Conservation (phyloP, 2,113 vertebrate species). For the Cyprinodon variegatus region DNA sequence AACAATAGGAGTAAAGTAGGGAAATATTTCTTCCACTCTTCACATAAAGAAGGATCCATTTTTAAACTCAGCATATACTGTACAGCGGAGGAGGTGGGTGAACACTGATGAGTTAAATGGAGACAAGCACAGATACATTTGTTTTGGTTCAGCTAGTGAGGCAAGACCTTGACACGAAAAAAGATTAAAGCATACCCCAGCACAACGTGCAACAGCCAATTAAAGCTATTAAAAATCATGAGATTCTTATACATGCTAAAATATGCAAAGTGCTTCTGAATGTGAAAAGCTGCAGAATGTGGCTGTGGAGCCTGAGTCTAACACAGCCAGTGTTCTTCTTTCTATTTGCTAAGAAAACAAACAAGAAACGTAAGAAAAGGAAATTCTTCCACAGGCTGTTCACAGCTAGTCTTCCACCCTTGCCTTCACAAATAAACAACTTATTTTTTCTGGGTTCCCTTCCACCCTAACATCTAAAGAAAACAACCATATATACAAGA, state of each 20-base stretch:
- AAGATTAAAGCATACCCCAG: constrained; percentile 58
- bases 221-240: constrained; percentile 61
- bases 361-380: constrained; percentile 35
- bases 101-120: constrained; percentile 40
- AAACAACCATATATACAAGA: constrained; percentile 40
- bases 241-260: constrained; percentile 63
- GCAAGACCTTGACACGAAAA: constrained; percentile 43
- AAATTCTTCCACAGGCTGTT: constrained; percentile 9
- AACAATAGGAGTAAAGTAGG: neutral
- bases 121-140: constrained; percentile 50
- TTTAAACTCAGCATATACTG: constrained; percentile 11
- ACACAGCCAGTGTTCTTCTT: constrained; percentile 5
- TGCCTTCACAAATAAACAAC: constrained; percentile 33
- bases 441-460: constrained; percentile 44
- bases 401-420: constrained; percentile 19
- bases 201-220: constrained; percentile 51
- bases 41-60: neutral
- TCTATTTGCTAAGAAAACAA: constrained; percentile 26
- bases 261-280: constrained; percentile 50
- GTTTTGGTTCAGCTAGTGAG: constrained; percentile 39
- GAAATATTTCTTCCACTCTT: constrained; percentile 20
- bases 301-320: constrained; percentile 4
- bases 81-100: constrained; percentile 13
- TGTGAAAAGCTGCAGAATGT: constrained; percentile 24
- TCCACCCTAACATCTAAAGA: constrained; percentile 18